These are phyloP conservation scores for Drosophila austrosaltans DNA, from an alignment of 2,888 invertebrate genomes.

Conservation along the genomic window DNA sequence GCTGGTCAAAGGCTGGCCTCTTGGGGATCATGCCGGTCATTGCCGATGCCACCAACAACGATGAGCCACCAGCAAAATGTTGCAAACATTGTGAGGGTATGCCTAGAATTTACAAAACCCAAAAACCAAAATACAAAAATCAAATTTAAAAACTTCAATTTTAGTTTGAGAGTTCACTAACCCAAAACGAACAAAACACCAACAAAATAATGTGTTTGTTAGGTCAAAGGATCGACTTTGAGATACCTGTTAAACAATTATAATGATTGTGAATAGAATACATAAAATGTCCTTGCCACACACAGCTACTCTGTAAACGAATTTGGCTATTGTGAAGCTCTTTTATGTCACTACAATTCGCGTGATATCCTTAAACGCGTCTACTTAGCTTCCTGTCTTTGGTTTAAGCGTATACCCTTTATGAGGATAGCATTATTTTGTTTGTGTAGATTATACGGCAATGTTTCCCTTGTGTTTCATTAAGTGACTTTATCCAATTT, in stretches of 20 bases:
- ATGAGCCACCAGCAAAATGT: slow-evolving; percentile 94
- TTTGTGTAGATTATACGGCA: no score
- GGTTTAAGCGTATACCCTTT: no score
- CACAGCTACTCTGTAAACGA: neutral
- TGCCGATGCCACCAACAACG: slow-evolving; percentile 85
- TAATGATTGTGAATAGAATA: neutral
- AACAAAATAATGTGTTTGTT: neutral
- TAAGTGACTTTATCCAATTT: no score
- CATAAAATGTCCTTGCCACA: neutral
- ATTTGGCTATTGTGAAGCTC: neutral
- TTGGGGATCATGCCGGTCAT: slow-evolving; percentile 86
- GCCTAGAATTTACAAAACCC: slow-evolving; percentile 66
- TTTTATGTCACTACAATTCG: no score
- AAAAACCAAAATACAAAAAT: slow-evolving; percentile 15
- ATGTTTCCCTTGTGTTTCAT: no score
- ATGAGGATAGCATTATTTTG: no score
- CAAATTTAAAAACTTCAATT: slow-evolving; percentile 15
- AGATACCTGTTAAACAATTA: neutral
- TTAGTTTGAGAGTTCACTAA: slow-evolving; percentile 65
- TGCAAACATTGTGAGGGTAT: slow-evolving; percentile 96
- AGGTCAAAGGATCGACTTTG: neutral
- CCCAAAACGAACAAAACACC: slow-evolving; percentile 38
- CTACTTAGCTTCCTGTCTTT: no score
- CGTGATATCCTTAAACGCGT: no score
- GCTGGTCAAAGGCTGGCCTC: slow-evolving; percentile 35